Base-by-base conservation (phyloP, 2,888 invertebrate genomes). In the Lasioglossum oenotherae region DNA sequence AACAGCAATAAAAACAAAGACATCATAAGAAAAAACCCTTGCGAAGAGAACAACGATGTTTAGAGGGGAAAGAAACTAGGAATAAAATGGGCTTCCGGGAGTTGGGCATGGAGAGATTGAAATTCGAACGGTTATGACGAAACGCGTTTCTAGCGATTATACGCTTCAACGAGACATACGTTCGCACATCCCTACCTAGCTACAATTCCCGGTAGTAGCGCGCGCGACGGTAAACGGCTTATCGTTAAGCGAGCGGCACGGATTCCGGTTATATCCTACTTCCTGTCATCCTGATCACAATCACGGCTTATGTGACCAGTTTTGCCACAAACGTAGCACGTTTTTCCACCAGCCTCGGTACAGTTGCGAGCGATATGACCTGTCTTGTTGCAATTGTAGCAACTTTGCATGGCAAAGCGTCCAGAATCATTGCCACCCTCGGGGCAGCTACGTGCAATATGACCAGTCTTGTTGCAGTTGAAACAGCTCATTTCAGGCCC, bases 401-500 rank as follows among this genome's bases (percentile, higher is more conserved):
- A 97, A 87, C 93, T 94, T 78, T 95, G 94, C 94, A 95, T 95
- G 81, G 95, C 93, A 81, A 93, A 95, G 85, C 95, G 95, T 74
- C 96, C 95, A 67, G 96, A 96, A 85, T 95, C 95, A 83, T 95
- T 95, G 90, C 96, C 96, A 92, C 96, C 97, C 95, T 98, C 98
- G 82, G 98, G 98, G 96, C 98, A 98, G 96, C 97, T 97, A 94
- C 98, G 97, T 86, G 98, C 98, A 95, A 99, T 98, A 96, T 99
- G 99, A 92, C 98, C 99, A 90, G 98, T 97, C 96, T 98, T 98
- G 96, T 98, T 98, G 96, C 99, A 99, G 96, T 98, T 99, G 97
- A 99, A 99, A 96, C 99, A 99, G 93, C 98, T 98, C 95, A 93
- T 91, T 83, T 95, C 95, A 38, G 95, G 93, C 49, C 94, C 94